phyloP scores from a whole-genome alignment of 2,888 invertebrate genomes.

The Diaphora mendica region DNA sequence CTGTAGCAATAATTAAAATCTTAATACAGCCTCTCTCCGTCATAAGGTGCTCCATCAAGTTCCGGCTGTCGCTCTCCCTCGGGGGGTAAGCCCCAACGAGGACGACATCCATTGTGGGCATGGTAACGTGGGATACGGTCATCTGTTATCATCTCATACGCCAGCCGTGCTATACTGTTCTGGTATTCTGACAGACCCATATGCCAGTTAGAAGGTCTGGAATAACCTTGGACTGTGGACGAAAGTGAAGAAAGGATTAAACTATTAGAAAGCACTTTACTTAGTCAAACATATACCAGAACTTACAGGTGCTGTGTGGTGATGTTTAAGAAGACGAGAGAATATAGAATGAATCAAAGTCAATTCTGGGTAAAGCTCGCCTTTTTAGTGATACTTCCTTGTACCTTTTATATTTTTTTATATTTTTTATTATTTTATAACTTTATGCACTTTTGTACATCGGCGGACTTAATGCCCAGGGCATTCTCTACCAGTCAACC shows the following conservation, averaged over 20 bases:
- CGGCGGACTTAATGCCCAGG: too few species aligned
- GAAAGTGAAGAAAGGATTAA: neutral
- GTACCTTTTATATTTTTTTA: too few species aligned
- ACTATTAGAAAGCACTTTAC: neutral
- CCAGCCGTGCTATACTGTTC: constrained; percentile 71
- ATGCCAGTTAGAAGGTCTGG: constrained; percentile 68
- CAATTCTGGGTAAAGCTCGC: too few species aligned
- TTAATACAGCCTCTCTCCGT: constrained; percentile 75
- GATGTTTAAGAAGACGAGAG: too few species aligned
- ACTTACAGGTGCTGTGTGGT: too few species aligned
- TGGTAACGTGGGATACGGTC: constrained; percentile 71
- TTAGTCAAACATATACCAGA: neutral
- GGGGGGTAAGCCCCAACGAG: constrained; percentile 75
- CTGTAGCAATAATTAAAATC: neutral
- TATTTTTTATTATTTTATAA: too few species aligned
- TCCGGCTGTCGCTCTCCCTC: constrained; percentile 75
- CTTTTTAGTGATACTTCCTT: too few species aligned
- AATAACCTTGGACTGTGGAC: constrained; percentile 71
- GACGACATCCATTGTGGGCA: constrained; percentile 73
- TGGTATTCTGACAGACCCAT: constrained; percentile 77
- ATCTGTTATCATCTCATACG: constrained; percentile 77
- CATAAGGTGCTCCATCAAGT: constrained; percentile 72
- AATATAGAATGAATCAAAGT: too few species aligned
- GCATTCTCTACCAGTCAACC: too few species aligned
- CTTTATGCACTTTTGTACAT: too few species aligned